These are phyloP conservation scores for Cheilosia scutellata DNA, from an alignment of 2,888 invertebrate species.

Conservation along the genomic window DNA sequence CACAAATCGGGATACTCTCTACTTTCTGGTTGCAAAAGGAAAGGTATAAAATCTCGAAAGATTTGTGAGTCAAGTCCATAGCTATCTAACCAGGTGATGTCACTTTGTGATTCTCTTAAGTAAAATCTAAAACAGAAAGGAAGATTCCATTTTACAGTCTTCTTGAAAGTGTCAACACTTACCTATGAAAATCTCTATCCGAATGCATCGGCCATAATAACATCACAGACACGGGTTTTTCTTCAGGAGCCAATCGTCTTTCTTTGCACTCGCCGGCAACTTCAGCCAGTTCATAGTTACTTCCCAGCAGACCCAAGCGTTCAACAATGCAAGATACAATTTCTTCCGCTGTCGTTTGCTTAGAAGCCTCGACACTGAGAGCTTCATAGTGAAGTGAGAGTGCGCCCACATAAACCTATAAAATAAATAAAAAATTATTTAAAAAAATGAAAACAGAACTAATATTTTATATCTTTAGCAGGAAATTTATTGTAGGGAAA, in stretches of 20 bases:
- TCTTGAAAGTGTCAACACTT: constrained; percentile 13
- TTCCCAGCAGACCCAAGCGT: constrained; percentile 86
- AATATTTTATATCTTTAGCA: no score
- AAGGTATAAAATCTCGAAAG: constrained; percentile 95
- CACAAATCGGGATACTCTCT: constrained; percentile 98
- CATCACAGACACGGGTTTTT: constrained; percentile 93
- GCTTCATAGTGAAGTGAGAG: constrained; percentile 95
- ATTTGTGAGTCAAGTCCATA: constrained; percentile 96
- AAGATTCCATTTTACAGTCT: not conserved
- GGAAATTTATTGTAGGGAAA: no score
- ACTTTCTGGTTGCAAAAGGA: constrained; percentile 95
- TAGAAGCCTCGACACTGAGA: constrained; percentile 94
- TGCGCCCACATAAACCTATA: constrained; percentile 94
- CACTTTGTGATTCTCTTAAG: constrained; percentile 93
- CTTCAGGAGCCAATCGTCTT: constrained; percentile 91
- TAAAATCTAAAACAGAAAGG: constrained; percentile 88
- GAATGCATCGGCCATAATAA: constrained; percentile 91
- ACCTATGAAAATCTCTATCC: constrained; percentile 81
- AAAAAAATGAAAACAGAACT: not conserved
- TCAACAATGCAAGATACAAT: constrained; percentile 95
- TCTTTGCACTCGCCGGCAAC: constrained; percentile 96
- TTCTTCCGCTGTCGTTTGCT: constrained; percentile 96
- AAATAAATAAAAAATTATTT: constrained; percentile 23
- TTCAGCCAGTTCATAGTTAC: constrained; percentile 93
- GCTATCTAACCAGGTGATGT: constrained; percentile 94